Evolutionary conservation across 2,797 vertebrate genomes (phyloP).

Genomic region (Poeciliopsis presidionis): DNA sequence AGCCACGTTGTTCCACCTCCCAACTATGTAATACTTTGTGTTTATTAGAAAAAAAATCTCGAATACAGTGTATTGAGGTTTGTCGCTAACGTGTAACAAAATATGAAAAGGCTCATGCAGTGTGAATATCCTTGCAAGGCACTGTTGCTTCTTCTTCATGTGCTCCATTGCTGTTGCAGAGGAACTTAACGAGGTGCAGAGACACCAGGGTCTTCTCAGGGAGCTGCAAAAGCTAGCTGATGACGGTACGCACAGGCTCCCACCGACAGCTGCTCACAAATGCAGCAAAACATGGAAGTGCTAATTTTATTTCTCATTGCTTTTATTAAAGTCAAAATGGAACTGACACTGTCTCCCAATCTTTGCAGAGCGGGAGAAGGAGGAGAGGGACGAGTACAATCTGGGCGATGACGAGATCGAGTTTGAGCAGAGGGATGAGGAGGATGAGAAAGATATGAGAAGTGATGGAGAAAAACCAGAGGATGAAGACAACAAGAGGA

Average conservation of each 20-base stretch:
- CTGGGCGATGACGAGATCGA: conserved; percentile 55
- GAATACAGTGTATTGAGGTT: neutral
- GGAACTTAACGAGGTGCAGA: conserved; percentile 75
- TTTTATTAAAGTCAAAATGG: neutral
- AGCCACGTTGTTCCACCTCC: neutral
- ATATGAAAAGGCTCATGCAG: neutral
- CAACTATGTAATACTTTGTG: neutral
- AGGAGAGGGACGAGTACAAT: conserved; percentile 58
- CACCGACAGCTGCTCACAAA: neutral
- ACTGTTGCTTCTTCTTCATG: neutral
- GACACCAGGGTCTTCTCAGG: conserved; percentile 80
- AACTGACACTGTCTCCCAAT: conserved; percentile 2
- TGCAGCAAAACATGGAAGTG: neutral
- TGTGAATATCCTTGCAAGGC: neutral
- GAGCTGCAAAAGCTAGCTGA: conserved; percentile 81
- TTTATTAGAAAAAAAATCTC: too few relatives aligned
- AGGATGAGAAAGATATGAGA: conserved; percentile 35
- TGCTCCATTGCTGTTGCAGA: conserved; percentile 58
- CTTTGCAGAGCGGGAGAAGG: conserved; percentile 65
- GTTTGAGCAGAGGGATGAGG: conserved; percentile 42
- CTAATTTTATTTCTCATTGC: neutral
- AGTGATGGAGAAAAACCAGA: conserved; percentile 10
- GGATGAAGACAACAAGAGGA: conserved; percentile 38
- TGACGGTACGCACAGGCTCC: conserved; percentile 60
- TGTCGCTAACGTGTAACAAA: neutral